Evolutionary conservation across 2,113 vertebrate genomes (phyloP).

Genomic region (Helogale parvula): DNA sequence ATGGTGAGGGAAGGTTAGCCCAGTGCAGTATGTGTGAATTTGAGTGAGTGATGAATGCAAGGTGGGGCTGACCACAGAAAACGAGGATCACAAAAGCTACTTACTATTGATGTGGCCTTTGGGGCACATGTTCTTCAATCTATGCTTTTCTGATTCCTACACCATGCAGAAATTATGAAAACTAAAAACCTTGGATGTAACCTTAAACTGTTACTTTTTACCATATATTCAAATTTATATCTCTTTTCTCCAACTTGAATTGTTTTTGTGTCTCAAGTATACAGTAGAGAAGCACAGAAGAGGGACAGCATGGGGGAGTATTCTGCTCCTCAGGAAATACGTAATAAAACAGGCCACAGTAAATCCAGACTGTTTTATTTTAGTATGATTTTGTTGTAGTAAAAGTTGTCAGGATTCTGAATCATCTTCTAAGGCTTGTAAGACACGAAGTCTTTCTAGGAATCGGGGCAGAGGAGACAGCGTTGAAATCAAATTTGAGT

Average conservation of each 20-base stretch:
- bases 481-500: slow-evolving; percentile 26
- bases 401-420: neutral
- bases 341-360: neutral
- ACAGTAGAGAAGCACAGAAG: neutral
- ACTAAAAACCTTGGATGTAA: neutral
- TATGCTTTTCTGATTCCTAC: neutral
- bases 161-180: neutral
- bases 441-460: neutral
- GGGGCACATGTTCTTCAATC: neutral
- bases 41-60: neutral
- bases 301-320: neutral
- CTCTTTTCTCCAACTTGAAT: neutral
- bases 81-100: slow-evolving; percentile 18
- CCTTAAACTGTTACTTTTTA: neutral
- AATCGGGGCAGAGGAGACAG: neutral
- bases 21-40: neutral
- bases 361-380: neutral
- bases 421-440: neutral
- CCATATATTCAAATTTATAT: neutral
- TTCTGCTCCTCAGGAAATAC: neutral
- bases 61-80: neutral
- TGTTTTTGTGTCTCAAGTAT: neutral
- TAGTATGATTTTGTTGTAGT: neutral
- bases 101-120: neutral
- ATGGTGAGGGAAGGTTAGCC: neutral